These are phyloP conservation scores for Caracal caracal DNA, from an alignment of 2,113 vertebrate genomes.

Conservation along the genomic window DNA sequence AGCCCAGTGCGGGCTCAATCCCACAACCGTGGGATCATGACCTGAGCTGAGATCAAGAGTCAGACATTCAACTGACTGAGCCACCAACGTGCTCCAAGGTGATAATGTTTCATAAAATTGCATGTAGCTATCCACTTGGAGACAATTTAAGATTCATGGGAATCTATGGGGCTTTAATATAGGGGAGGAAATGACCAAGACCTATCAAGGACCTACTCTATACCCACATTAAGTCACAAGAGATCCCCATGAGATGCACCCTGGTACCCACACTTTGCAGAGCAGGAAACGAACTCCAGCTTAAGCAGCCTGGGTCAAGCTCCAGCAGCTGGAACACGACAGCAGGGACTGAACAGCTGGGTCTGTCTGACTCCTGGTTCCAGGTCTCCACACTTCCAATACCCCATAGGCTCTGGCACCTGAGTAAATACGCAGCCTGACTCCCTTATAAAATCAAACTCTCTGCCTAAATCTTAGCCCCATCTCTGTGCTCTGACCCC, in stretches of 20 bases:
- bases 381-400: not conserved
- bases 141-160: not conserved
- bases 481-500: not conserved
- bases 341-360: fast-evolving
- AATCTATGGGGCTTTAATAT: not conserved
- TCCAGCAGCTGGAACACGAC: not conserved
- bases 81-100: not conserved
- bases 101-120: not conserved
- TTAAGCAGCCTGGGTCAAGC: not conserved
- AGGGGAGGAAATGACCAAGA: not conserved
- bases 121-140: not conserved
- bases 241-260: not conserved
- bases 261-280: not conserved
- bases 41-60: too few relatives aligned
- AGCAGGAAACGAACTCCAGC: not conserved
- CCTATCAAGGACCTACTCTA: not conserved
- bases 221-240: not conserved
- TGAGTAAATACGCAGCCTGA: not conserved
- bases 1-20: too few relatives aligned
- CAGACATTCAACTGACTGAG: too few relatives aligned
- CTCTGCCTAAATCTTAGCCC: not conserved
- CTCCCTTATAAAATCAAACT: not conserved
- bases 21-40: too few relatives aligned
- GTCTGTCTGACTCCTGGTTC: not conserved
- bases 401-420: not conserved